Evolutionary conservation across 2,888 invertebrate genomes (phyloP), one percentile per base, ranked within the genome.

Genomic region (Subacronicta megacephala): DNA sequence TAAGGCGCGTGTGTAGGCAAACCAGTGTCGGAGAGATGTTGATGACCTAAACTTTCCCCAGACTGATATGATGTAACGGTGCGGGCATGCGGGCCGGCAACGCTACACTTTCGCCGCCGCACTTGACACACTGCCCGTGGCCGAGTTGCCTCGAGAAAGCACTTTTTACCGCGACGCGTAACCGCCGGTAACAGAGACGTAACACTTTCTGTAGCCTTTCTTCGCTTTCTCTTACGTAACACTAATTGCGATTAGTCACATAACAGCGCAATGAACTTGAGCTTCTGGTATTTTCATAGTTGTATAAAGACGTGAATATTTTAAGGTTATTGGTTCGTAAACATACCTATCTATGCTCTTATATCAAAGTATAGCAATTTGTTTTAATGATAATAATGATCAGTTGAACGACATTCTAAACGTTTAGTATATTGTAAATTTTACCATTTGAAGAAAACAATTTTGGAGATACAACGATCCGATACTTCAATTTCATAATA

Each of bases 71-170:
- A 92, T 90, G 92, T 93, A 92, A 93, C 83, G 83, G 85, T 75
- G 83, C 77, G 82, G 80, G 72, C 55, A 79, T 69, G 85, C 86
- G 85, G 82, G 82, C 77, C 85, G 87, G 88, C 91, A 90, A 88
- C 92, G 88, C 86, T 88, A 92, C 89, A 92, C 93, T 93, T 93
- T 93, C 93, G 85, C 89, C 89, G 89, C 76, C 88, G 93, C 92
- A 90, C 94, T 94, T 94, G 94, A 94, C 94, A 94, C 90, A 93
- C 86, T 94, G 94, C 88, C 94, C 94, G 85, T 94, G 94, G 93
- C 94, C 94, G 92, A 91, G 84, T 91, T 92, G 87, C 89, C 88
- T 83, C 92, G 90, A 89, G 92, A 93, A 93, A 93, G 92, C 90
- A 91, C 92, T 92, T 92, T 92, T 92, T 92, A 92, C 92, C 87